Conservation (phyloP, 2,888 invertebrate species). For the Mythimna vitellina region DNA sequence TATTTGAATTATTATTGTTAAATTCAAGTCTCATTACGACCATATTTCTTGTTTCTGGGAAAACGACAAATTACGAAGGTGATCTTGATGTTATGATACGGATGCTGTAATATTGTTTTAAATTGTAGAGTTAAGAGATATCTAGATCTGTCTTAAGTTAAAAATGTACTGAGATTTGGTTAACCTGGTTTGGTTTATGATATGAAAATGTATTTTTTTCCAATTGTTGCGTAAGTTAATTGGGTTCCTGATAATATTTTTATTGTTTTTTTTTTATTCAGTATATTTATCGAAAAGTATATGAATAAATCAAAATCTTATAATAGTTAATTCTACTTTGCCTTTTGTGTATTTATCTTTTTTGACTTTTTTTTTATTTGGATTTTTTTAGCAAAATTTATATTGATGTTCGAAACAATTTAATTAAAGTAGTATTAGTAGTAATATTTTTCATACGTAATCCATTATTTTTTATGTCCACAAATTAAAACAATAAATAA, state of each 20-base stretch:
- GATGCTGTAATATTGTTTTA: conserved; percentile 69
- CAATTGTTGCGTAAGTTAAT: too few relatives aligned
- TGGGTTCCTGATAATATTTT: too few relatives aligned
- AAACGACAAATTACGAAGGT: conserved; percentile 84
- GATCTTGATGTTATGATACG: conserved; percentile 77
- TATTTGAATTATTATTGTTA: conserved; percentile 64
- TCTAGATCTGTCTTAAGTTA: conserved; percentile 67
- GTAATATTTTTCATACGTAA: background rate
- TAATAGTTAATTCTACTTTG: too few relatives aligned
- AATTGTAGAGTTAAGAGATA: conserved; percentile 74
- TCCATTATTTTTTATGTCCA: conserved; percentile 8
- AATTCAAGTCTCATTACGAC: conserved; percentile 73
- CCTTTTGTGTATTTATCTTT: too few relatives aligned
- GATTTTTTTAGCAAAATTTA: background rate
- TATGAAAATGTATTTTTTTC: background rate
- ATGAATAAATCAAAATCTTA: too few relatives aligned
- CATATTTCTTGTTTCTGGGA: conserved; percentile 77
- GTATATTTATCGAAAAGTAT: too few relatives aligned
- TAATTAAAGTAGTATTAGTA: too few relatives aligned
- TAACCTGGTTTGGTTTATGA: conserved; percentile 1
- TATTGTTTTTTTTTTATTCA: too few relatives aligned
- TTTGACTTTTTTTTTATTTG: too few relatives aligned
- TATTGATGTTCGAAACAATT: background rate
- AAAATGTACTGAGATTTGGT: conserved; percentile 8
- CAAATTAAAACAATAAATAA: conserved; percentile 57